A percentile compares a stretch with the other conserved stretches of the same genome.
These are phyloP conservation scores for Calcarius ornatus DNA, from an alignment of 2,113 vertebrate genomes.

Conservation along the genomic window DNA sequence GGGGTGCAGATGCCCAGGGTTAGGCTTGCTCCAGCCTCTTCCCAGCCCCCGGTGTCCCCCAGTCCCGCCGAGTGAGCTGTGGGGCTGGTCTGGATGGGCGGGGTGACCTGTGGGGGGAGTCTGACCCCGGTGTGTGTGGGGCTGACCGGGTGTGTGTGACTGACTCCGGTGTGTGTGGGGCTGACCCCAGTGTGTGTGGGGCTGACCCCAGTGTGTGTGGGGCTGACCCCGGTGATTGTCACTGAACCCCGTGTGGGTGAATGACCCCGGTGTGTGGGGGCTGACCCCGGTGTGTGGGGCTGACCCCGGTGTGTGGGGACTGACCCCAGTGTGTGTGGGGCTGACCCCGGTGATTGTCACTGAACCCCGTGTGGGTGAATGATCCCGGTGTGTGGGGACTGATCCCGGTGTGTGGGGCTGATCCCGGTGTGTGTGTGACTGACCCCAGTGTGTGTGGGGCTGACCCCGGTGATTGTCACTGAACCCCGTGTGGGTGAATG, in stretches of 20 bases:
- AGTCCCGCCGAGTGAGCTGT: accelerated
- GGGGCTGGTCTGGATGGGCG: neutral
- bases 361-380: neutral
- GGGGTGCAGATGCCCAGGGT: neutral
- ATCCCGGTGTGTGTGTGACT: neutral
- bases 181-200: neutral
- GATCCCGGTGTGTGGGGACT: neutral
- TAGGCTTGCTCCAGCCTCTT: neutral
- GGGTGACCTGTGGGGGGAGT: neutral
- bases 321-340: neutral
- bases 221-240: too few relatives aligned
- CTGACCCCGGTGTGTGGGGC: neutral
- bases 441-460: neutral
- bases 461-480: neutral
- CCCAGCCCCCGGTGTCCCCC: accelerated
- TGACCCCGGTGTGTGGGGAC: neutral
- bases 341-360: too few relatives aligned
- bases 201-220: neutral
- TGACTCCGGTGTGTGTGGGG: neutral
- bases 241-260: neutral
- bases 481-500: too few relatives aligned
- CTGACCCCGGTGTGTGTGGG: neutral
- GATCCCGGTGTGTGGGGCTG: too few relatives aligned
- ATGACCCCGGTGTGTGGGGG: neutral
- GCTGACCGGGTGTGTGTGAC: neutral